These are phyloP conservation scores for Melanargia galathea DNA, from an alignment of 2,888 invertebrate species.

Conservation along the genomic window DNA sequence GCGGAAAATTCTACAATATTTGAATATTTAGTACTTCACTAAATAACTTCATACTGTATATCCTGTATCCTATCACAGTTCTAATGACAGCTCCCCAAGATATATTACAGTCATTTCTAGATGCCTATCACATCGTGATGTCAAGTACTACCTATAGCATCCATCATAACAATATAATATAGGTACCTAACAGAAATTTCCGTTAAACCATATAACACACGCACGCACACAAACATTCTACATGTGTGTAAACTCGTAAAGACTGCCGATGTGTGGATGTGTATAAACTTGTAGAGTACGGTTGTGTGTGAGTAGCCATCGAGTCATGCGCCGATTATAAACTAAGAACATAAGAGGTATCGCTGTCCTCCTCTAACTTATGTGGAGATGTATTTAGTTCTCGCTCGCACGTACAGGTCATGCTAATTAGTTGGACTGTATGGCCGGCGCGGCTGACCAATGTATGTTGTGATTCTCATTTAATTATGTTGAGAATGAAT, in stretches of 20 bases:
- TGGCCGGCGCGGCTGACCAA: conserved; percentile 48
- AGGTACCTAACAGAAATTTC: conserved; percentile 73
- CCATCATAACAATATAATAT: conserved; percentile 50
- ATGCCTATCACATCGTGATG: background rate
- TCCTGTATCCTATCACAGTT: background rate
- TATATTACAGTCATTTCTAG: conserved; percentile 11
- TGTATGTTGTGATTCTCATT: conserved; percentile 34
- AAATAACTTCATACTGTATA: background rate
- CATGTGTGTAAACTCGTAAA: conserved; percentile 8
- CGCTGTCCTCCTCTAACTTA: conserved; percentile 44
- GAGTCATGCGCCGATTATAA: conserved; percentile 64
- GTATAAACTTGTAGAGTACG: conserved; percentile 8
- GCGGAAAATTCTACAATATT: too few relatives aligned
- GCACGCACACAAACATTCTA: conserved; percentile 36
- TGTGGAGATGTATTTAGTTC: conserved; percentile 34
- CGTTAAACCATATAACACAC: conserved; percentile 52
- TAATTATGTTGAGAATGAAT: conserved; percentile 20
- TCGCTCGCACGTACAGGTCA: conserved; percentile 45
- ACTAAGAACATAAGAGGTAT: conserved; percentile 46
- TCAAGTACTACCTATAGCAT: conserved; percentile 43
- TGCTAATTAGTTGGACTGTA: conserved; percentile 56
- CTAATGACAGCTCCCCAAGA: background rate
- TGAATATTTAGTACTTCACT: too few relatives aligned
- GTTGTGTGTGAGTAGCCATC: conserved; percentile 49
- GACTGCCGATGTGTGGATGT: conserved; percentile 19